Evolutionary conservation across 2,888 invertebrate genomes (phyloP).

Genomic region (Koerneria pararmatus): DNA sequence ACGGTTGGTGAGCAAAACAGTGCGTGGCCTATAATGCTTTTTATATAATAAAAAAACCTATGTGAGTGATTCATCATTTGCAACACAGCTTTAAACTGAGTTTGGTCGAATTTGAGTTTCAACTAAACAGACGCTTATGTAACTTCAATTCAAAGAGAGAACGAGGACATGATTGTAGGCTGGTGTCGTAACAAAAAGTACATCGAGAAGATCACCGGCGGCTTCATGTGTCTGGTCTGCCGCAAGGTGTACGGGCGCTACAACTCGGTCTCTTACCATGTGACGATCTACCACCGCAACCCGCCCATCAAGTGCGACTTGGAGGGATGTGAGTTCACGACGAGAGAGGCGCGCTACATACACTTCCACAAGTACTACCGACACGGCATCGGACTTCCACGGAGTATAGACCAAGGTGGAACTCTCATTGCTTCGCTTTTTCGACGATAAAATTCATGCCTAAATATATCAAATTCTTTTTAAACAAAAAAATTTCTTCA

Average conservation of each 20-base stretch:
- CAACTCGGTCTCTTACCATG: constrained; percentile 59
- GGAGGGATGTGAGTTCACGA: constrained; percentile 58
- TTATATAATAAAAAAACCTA: too few species aligned
- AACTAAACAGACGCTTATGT: background rate
- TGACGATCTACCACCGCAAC: constrained; percentile 60
- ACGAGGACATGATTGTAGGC: constrained; percentile 30
- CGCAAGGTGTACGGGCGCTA: constrained; percentile 51
- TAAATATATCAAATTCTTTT: too few species aligned
- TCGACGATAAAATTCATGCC: background rate
- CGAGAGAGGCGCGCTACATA: constrained; percentile 54
- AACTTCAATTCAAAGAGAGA: background rate
- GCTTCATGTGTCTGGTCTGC: constrained; percentile 56
- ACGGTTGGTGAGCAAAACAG: too few species aligned
- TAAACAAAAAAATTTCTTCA: too few species aligned
- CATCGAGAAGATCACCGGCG: constrained; percentile 50
- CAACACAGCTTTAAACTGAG: background rate
- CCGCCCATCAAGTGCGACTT: constrained; percentile 59
- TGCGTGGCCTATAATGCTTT: too few species aligned
- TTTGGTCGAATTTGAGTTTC: background rate
- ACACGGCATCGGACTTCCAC: constrained; percentile 54
- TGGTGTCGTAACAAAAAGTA: constrained; percentile 60
- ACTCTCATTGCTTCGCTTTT: background rate
- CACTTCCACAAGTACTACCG: constrained; percentile 60
- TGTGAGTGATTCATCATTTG: too few species aligned
- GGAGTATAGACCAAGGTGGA: constrained; percentile 55